Base-by-base conservation (phyloP, 1,140 invertebrate genomes). In the Panonychus citri region DNA sequence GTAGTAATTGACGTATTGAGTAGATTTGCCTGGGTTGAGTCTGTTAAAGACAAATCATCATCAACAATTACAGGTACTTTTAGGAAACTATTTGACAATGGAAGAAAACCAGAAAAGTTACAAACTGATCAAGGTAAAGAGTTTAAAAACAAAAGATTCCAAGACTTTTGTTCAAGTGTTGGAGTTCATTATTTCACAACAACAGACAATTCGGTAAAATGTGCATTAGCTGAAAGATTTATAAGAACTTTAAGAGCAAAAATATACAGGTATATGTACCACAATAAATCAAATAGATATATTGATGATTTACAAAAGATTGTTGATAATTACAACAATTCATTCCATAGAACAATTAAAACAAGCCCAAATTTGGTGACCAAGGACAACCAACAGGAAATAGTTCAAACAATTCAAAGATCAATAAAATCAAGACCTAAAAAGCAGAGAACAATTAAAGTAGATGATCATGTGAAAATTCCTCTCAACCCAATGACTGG, bases 171-270 rank as follows among this genome's bases (percentile, higher is more conserved):
- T 62, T 57, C 59, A 57, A 28, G 52, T 66, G 24, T 63, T 64
- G 58, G 63, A 13, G 68, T 73, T 49, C 66, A 71, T 60, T 62
- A 71, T 59, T 73, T 70, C 61, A 52, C 28, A 30, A 68, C 62
- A 5, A 70, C 69, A 24, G 69, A 65, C 64, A 66, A 61, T 53
- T 61, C 61, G 40, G 25, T 30, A 43, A 76, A 75, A 66, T 70
- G 69, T 19, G 64, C 66, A 19, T 65, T 71, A 50, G 66, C 67
- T 43, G 72, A 74, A 65, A 48, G 72, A 55, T 69, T 72, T 53
- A 71, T 71, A 62, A 60, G 68, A 60, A 73, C 68, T 15, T 55
- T 75, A 51, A 73, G 72, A 65, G 60, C 53, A 26, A 68, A 65
- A 61, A 65, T 74, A 60, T 74, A 63, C 60, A 67, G 65, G 54